A percentile compares a stretch with the other conserved stretches of the same genome.
Conservation (phyloP, 2,888 invertebrate genomes). For the Nipponacmea schrenckii region DNA sequence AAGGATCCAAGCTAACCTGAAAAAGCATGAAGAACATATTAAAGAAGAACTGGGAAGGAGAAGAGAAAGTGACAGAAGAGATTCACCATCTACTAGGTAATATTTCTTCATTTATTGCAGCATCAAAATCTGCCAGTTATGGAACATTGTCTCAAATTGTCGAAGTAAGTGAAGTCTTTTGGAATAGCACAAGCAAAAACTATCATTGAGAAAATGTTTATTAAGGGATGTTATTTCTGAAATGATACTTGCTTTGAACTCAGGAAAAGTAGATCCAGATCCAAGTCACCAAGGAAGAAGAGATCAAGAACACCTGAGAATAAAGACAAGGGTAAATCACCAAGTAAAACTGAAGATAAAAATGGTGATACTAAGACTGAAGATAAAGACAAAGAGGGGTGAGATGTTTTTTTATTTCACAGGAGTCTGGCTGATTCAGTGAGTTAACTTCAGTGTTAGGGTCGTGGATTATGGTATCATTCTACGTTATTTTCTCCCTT, state of each 20-base stretch:
- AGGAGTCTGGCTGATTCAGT: too few species aligned
- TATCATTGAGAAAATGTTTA: slow-evolving; percentile 16
- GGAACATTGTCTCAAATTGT: neutral
- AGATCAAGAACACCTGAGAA: slow-evolving; percentile 12
- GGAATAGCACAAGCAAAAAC: slow-evolving; percentile 11
- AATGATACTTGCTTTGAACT: neutral
- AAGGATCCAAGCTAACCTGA: slow-evolving; percentile 75
- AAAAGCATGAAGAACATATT: slow-evolving; percentile 70
- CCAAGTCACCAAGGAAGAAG: slow-evolving; percentile 17
- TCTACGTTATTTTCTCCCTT: too few species aligned
- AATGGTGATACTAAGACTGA: slow-evolving; percentile 24
- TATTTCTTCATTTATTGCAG: neutral
- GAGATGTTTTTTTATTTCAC: neutral
- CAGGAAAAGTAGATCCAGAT: slow-evolving; percentile 12
- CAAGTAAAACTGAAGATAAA: slow-evolving; percentile 12
- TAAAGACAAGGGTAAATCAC: slow-evolving; percentile 5
- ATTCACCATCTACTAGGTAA: slow-evolving; percentile 23
- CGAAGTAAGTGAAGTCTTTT: slow-evolving; percentile 6
- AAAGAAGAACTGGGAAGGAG: slow-evolving; percentile 53
- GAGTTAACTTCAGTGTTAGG: too few species aligned
- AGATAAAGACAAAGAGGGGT: slow-evolving; percentile 23
- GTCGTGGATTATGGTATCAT: too few species aligned
- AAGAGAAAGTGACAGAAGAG: slow-evolving; percentile 37
- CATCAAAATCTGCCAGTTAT: too few species aligned
- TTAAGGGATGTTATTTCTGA: slow-evolving; percentile 6